phyloP scores from a whole-genome alignment of 2,888 invertebrate genomes.

The Ochropleura leucogaster region DNA sequence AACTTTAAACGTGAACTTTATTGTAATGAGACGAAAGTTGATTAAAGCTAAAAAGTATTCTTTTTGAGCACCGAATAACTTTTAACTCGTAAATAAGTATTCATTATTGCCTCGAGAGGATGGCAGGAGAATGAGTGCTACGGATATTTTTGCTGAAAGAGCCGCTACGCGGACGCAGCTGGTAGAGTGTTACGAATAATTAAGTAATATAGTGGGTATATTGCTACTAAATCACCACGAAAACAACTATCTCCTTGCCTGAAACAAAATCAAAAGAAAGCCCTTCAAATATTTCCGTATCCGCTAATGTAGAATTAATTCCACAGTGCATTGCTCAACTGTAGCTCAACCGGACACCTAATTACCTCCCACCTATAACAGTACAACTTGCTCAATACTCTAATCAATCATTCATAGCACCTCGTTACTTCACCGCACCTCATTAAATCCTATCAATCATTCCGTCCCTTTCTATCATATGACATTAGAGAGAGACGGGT shows the following conservation, averaged over 20 bases:
- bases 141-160: neutral
- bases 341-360: slow-evolving; percentile 46
- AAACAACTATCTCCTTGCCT: neutral
- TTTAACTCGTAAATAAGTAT: neutral
- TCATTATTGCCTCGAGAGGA: too few species aligned
- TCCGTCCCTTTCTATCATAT: slow-evolving; percentile 43
- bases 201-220: too few species aligned
- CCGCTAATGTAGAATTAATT: slow-evolving; percentile 4
- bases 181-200: neutral
- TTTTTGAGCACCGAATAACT: slow-evolving; percentile 3
- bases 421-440: slow-evolving; percentile 67
- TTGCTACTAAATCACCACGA: neutral
- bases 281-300: slow-evolving; percentile 14
- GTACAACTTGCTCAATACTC: slow-evolving; percentile 62
- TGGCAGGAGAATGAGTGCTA: too few species aligned
- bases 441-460: slow-evolving; percentile 63
- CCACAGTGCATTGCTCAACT: slow-evolving; percentile 41
- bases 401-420: slow-evolving; percentile 73
- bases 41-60: slow-evolving; percentile 9
- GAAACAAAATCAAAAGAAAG: slow-evolving; percentile 13
- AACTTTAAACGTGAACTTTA: slow-evolving; percentile 30
- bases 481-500: slow-evolving; percentile 41
- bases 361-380: slow-evolving; percentile 52
- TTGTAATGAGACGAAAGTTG: slow-evolving; percentile 18
- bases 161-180: neutral